These are phyloP conservation scores for Diprion similis DNA, from an alignment of 1,140 invertebrate genomes.

Conservation along the genomic window DNA sequence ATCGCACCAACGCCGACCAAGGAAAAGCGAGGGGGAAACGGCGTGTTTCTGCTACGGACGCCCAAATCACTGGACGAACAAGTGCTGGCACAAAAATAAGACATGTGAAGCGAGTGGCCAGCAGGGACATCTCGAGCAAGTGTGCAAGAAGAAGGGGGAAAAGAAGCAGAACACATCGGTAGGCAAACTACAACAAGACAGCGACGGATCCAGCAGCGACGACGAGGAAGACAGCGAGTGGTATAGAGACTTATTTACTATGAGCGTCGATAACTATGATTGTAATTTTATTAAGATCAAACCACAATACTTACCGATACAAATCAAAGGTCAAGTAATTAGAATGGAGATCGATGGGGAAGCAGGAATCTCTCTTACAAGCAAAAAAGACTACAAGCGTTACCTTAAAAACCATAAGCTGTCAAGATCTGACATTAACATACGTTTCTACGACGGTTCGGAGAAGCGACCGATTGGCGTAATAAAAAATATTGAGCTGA, in stretches of 20 bases:
- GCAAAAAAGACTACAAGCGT: constrained; percentile 16
- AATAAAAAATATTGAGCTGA: neutral
- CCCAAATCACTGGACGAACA: constrained; percentile 13
- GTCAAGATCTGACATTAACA: neutral
- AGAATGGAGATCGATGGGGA: constrained; percentile 16
- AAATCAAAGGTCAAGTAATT: constrained; percentile 14
- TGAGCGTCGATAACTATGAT: neutral
- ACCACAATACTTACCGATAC: constrained; percentile 14
- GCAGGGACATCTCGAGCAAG: constrained; percentile 13
- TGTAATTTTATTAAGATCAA: constrained; percentile 9
- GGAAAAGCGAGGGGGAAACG: too few species aligned
- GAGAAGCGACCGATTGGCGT: constrained; percentile 11
- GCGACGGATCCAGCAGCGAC: neutral
- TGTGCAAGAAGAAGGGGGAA: constrained; percentile 7
- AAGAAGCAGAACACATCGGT: neutral
- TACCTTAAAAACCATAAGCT: neutral
- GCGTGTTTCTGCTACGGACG: constrained; percentile 13
- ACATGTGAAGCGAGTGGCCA: constrained; percentile 12
- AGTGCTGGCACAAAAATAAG: constrained; percentile 17
- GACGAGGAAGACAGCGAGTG: constrained; percentile 11
- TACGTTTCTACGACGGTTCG: neutral
- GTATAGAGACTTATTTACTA: constrained; percentile 5
- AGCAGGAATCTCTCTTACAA: constrained; percentile 14
- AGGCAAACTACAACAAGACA: constrained; percentile 5
- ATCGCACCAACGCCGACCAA: neutral